These are phyloP conservation scores for Nannobrachium achirus DNA, from an alignment of 2,113 vertebrate species.

Conservation along the genomic window DNA sequence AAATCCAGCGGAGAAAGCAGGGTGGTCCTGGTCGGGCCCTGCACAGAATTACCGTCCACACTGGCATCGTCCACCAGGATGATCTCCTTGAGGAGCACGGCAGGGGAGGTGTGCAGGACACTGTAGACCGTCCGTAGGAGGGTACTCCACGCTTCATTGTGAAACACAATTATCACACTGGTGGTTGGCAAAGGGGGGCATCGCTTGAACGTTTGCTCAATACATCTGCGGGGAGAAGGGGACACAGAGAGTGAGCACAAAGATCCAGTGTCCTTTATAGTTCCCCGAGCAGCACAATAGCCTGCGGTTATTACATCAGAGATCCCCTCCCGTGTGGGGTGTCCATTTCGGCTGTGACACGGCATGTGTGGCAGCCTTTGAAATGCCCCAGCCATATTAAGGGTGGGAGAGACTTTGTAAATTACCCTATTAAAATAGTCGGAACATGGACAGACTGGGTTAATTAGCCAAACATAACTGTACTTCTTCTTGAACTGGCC, in stretches of 20 bases:
- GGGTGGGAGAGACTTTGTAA: constrained; percentile 43
- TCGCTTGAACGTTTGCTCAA: constrained; percentile 95
- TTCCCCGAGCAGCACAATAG: constrained; percentile 47
- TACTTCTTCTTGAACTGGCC: constrained; percentile 50
- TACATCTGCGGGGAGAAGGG: constrained; percentile 83
- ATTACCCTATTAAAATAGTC: constrained; percentile 38
- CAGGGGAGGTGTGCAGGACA: constrained; percentile 94
- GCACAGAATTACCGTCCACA: constrained; percentile 86
- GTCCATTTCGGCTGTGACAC: constrained; percentile 55
- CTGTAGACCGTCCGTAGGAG: constrained; percentile 95
- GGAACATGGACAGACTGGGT: constrained; percentile 44
- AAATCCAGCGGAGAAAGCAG: constrained; percentile 38
- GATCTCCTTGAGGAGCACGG: constrained; percentile 94
- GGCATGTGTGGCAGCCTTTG: constrained; percentile 48
- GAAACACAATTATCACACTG: constrained; percentile 97
- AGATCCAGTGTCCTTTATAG: constrained; percentile 49
- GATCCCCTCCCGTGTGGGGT: constrained; percentile 49
- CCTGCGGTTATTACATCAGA: constrained; percentile 56
- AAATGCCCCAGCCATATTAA: constrained; percentile 53
- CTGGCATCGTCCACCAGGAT: constrained; percentile 99
- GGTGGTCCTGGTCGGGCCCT: constrained; percentile 37
- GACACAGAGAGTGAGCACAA: constrained; percentile 46
- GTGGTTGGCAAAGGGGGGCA: constrained; percentile 92
- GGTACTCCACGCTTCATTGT: constrained; percentile 98
- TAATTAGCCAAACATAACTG: constrained; percentile 67